Base-by-base conservation (phyloP, 2,113 vertebrate species). In the Indicator indicator region DNA sequence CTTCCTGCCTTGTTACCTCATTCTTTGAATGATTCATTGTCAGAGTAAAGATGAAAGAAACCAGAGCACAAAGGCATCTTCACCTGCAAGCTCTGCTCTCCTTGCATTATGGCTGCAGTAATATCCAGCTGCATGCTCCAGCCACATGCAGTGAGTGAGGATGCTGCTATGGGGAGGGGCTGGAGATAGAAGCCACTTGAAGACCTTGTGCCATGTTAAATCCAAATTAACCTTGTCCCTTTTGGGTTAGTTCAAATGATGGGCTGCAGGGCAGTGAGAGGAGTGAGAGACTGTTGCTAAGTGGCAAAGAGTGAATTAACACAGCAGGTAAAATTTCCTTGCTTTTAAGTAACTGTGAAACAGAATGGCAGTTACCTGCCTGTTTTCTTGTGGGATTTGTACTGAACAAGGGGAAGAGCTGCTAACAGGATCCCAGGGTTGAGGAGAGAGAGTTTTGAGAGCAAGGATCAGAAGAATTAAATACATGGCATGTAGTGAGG, bases 381-480 rank as follows among this genome's bases (percentile, higher is more conserved):
- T 89, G 87, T 83, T 95, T 95, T 83, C 95, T 88, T 90, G 82
- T 92, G 90, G 76, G 91, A 93, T 89, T 93, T 81, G 77, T 86
- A 59, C 74, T 76, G 86, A 96, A 73, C 56, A 84, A 83, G 94
- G 64, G 42, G 80, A 95, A 94, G 90, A 93, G 58, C 88, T 94
- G 90, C 73, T 91, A 91, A 89, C 93, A 93, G 75, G 76, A 90
- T 83, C 87, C 68, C 48, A 68, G 68, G 85, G 50, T 16, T 62
- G 83, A 89, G 69, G 77, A 91, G 87, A 77, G 79, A 74, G 36
- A 36, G n/a, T n/a, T 86, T 93, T 83, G 85, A 94, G 88, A 89
- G 84, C 82, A 92, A 93, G 91, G 74, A 94, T 90, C 75, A 90
- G 64, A 94, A 95, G 85, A 85, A 95, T 96, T 92, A 95, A 91